Evolutionary conservation across 2,888 invertebrate genomes (phyloP).

Genomic region (Dastarcus helophoroides): DNA sequence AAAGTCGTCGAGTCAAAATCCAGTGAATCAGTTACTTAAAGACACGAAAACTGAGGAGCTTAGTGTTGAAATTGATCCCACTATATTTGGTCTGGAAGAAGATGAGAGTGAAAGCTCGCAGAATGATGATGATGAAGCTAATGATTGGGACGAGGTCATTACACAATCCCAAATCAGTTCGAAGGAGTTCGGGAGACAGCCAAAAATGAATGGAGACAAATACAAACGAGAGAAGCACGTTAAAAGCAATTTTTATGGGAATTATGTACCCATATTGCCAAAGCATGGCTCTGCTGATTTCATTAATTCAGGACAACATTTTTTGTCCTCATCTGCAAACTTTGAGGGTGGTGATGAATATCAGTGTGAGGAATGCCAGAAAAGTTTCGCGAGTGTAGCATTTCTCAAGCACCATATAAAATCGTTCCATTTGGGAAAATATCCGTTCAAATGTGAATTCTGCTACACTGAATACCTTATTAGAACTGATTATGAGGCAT

Average conservation of each 20-base stretch:
- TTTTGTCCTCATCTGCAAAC: slow-evolving; percentile 21
- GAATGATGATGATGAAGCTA: slow-evolving; percentile 16
- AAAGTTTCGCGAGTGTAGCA: slow-evolving; percentile 24
- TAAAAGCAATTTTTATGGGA: slow-evolving; percentile 10
- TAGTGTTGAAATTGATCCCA: slow-evolving; percentile 34
- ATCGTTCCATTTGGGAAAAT: slow-evolving; percentile 28
- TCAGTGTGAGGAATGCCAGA: slow-evolving; percentile 28
- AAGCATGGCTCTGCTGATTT: slow-evolving; percentile 17
- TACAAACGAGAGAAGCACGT: slow-evolving; percentile 15
- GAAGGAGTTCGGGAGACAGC: slow-evolving; percentile 18
- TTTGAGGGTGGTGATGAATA: slow-evolving; percentile 14
- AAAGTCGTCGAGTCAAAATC: slow-evolving; percentile 17
- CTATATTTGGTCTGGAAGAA: slow-evolving; percentile 23
- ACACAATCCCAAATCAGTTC: slow-evolving; percentile 23
- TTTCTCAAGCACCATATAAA: slow-evolving; percentile 28
- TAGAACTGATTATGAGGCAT: slow-evolving; percentile 24
- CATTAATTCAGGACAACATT: slow-evolving; percentile 29
- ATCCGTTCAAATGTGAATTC: slow-evolving; percentile 29
- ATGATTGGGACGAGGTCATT: slow-evolving; percentile 31
- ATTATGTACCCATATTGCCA: slow-evolving; percentile 20
- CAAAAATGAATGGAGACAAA: slow-evolving; percentile 13
- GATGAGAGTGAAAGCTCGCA: slow-evolving; percentile 14
- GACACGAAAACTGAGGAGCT: slow-evolving; percentile 31
- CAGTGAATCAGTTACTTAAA: slow-evolving; percentile 24
- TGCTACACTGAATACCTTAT: slow-evolving; percentile 27